Base-by-base conservation (phyloP, 2,797 vertebrate genomes). In the Amazona ochrocephala region DNA sequence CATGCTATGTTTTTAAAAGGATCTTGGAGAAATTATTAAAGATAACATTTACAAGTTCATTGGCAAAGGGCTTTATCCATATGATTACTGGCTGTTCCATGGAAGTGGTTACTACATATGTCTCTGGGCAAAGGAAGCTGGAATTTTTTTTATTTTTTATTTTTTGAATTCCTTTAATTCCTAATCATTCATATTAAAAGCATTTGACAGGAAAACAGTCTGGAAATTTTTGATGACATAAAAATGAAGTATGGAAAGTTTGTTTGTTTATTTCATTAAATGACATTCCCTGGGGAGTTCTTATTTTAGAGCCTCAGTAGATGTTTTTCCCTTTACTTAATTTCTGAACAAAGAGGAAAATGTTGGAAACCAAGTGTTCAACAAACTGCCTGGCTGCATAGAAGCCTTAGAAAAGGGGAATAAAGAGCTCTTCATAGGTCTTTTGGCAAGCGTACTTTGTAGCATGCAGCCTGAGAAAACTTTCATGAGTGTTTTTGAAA, bases 341-440 rank as follows among this genome's bases (percentile, higher is more conserved):
- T 89, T 92, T 92, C 61, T 90, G 65, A 93, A 86, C 70, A 81
- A 54, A 75, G 58, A 76, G 24, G 64, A 87, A 47, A 74, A 71
- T 84, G 14, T 73, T 89, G 65, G 75, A 94, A 95, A 80, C 22
- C 27, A 48, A 91, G 29, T 65, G 78, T 87, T 92, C 42, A 54
- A 62, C 72, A 74, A 68, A 78, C 68, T 87, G 58, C 62, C 61
- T 20, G 89, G 70, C 34, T 96, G 45, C 58, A 68, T 91, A 53
- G 82, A 92, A 87, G 87, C 61, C 68, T 95, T 83, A 83, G 73
- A 84, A 90, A 92, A 73, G 19, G 29, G 68, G 58, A 93, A 87
- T 87, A 92, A 95, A 87, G 39, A 53, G 58, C 87, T 94, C 87
- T 94, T 95, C 87, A 96, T 84, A 92, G 51, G 37, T 73, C 72